phyloP scores from a whole-genome alignment of 2,113 vertebrate genomes.

The Toxotes chatareus region DNA sequence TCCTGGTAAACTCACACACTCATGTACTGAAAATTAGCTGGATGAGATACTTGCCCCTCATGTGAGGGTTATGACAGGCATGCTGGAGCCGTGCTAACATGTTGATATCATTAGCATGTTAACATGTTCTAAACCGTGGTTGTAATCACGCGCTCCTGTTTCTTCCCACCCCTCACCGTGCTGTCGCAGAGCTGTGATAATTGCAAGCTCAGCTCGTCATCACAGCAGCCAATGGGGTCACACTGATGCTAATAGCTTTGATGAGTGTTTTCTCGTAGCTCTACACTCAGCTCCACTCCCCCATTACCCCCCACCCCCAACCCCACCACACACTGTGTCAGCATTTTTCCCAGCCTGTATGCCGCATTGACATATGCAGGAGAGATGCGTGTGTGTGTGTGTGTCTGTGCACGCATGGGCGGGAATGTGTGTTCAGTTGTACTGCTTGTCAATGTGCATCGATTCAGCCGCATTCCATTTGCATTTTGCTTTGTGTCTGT shows the following conservation, averaged over 20 bases:
- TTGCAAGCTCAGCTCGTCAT: slow-evolving; percentile 39
- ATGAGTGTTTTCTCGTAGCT: slow-evolving; percentile 63
- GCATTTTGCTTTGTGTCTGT: slow-evolving; percentile 43
- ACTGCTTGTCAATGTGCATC: slow-evolving; percentile 38
- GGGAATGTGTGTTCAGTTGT: slow-evolving; percentile 24
- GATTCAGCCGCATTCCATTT: slow-evolving; percentile 47
- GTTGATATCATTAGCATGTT: neutral
- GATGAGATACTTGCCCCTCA: neutral
- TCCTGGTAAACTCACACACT: neutral
- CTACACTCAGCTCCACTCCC: slow-evolving; percentile 38
- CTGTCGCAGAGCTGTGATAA: slow-evolving; percentile 34
- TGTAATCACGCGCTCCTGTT: neutral
- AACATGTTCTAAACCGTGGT: neutral
- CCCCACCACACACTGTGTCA: slow-evolving; percentile 57
- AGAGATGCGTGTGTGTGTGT: slow-evolving; percentile 4
- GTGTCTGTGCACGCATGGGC: slow-evolving; percentile 11
- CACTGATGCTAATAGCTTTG: slow-evolving; percentile 58
- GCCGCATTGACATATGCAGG: slow-evolving; percentile 53
- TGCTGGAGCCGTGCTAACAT: neutral
- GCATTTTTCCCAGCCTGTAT: slow-evolving; percentile 58
- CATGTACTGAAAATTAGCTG: neutral
- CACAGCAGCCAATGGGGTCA: slow-evolving; percentile 59
- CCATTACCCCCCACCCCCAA: slow-evolving; percentile 25
- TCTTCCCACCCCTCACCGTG: neutral
- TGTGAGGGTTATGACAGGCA: neutral